Base-by-base conservation (phyloP, 2,888 invertebrate genomes). In the Sinohyriopsis cumingii region DNA sequence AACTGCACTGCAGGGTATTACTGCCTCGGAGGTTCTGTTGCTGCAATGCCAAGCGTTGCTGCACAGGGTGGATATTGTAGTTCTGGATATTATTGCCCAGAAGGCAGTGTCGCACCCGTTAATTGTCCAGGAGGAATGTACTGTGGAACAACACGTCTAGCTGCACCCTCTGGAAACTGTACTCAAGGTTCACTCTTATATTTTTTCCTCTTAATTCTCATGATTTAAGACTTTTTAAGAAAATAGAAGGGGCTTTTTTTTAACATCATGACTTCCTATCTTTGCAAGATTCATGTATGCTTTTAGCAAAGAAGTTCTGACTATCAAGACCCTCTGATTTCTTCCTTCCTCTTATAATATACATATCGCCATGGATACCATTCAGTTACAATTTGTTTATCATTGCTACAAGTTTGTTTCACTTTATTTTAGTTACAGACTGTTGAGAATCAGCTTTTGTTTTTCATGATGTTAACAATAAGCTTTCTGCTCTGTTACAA, bases 1-100 rank as follows among this genome's bases (percentile, higher is more conserved):
- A 85, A 84, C 76, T 86, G 87, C 83, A 86, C 84, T 73, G 83
- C 81, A 60, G 88, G 88, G 18, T 89, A 83, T 80, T 89, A 87
- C 75, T 89, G 89, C 71, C 71, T 69, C 3, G 82, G 76, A 5
- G 86, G 87, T 0, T 80, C 88, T 18, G 81, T 77, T 4, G 75
- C 82, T 67, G 59, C 82, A 5, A 86, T 80, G 79, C 88, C 89
- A 0, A 84, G 80, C 5, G 75, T 82, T 62, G 67, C 79, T 0
- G n/a, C 65, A 0, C 82, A 86, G 76, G 89, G 89, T 15, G 84
- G 88, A 55, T 5, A 77, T 69, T 55, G 75, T 75, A 72, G 77
- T 63, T 85, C 87, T 76, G 87, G 89, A 2, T 73, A 84, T 54
- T 89, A 84, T 75, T 88, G 88, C 70, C 88, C 88, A 0, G 79